Base-by-base conservation (phyloP, 2,797 vertebrate genomes). In the Hafferia zeledoni region DNA sequence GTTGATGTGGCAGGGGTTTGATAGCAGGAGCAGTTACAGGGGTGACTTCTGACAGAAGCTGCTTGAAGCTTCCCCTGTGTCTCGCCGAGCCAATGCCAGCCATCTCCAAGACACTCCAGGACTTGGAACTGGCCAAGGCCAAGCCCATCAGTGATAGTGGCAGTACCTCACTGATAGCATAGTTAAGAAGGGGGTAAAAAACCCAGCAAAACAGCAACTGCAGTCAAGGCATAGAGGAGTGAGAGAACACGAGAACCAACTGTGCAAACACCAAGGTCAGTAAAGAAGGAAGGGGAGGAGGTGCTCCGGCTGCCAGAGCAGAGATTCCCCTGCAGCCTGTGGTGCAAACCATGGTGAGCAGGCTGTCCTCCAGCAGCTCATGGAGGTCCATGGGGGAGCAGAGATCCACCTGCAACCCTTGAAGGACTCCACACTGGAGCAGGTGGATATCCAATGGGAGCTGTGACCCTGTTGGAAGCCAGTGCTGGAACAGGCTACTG, bases 101-200 rank as follows among this genome's bases (percentile, higher is more conserved):
- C 28, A 35, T 39, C 33, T 75, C 31, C 17, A 39, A 37, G 41
- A 37, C 7, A 25, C 60, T 63, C 10, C 37, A 31, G 43, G 31
- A 59, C 20, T 25, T 13, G 1, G 31, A 16, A 19, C 46, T 28
- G 27, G 63, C 63, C 63, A 52, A 52, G 23, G 39, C 41, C 0
- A 0, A 77, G 7, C 8, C n/a, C 28, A 8, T 49, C 35, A 31
- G 6, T 17, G 12, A 55, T 0, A 0, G 39, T 25, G 31, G 24
- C 4, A 49, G 10, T 4, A 2, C 35, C 33, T 80, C 46, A 19
- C 15, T 16, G 50, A 19, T 49, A 31, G 27, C 11, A 3, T 8
- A 24, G 25, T 59, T 43, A 37, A 59, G 24, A 52, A 56, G 5
- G 3, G 7, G 5, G 9, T 27, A 56, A 63, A 75, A 43, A 44